Evolutionary conservation across 2,797 vertebrate species (phyloP).

Genomic region (Cynodonichthys magdalenae): DNA sequence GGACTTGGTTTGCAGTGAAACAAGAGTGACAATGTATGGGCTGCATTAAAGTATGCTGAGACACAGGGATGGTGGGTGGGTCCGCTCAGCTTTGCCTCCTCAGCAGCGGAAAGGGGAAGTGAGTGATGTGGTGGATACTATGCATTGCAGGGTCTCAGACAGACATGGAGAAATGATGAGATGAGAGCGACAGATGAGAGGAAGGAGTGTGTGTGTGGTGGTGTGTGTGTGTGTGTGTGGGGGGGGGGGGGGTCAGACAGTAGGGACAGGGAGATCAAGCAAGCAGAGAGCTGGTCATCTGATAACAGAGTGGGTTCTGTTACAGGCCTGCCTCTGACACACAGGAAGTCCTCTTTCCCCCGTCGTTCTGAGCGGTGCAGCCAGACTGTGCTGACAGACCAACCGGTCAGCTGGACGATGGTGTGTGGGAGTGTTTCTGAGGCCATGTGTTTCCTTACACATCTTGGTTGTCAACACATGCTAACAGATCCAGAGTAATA

Average conservation of each 20-base stretch:
- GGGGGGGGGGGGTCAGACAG: conserved; percentile 65
- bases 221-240: background rate
- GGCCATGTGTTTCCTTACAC: conserved; percentile 57
- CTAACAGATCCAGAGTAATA: conserved; percentile 8
- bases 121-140: conserved; percentile 75
- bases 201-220: conserved; percentile 10
- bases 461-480: conserved; percentile 61
- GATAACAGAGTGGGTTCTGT: conserved; percentile 88
- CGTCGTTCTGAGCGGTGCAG: conserved; percentile 41
- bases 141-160: conserved; percentile 72
- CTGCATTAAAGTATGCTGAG: conserved; percentile 49
- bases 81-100: conserved; percentile 65
- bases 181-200: conserved; percentile 72
- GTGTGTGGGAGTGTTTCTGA: conserved; percentile 29
- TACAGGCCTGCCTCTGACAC: conserved; percentile 82
- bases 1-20: conserved; percentile 35
- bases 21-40: conserved; percentile 48
- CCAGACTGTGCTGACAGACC: conserved; percentile 30
- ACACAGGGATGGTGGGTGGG: conserved; percentile 53
- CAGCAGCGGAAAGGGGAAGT: conserved; percentile 80
- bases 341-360: conserved; percentile 80
- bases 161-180: conserved; percentile 71
- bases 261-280: conserved; percentile 65
- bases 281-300: conserved; percentile 83
- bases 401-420: conserved; percentile 20